Conservation (phyloP, 2,797 vertebrate species). For the Anguilla megastoma region DNA sequence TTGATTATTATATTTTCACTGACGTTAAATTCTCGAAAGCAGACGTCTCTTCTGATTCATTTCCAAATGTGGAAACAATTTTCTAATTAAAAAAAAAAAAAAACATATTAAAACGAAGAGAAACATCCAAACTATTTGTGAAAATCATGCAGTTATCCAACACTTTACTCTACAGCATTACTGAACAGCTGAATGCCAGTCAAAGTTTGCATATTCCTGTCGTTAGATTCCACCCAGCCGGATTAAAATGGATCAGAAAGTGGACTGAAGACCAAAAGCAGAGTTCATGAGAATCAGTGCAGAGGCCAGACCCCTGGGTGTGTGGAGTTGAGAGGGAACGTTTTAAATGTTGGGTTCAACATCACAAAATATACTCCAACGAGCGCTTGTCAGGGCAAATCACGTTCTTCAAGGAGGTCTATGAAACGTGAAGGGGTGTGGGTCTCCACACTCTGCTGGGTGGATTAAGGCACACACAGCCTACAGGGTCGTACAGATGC, state of each 20-base stretch:
- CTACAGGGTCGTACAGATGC: slow-evolving; percentile 32
- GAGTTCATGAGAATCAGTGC: not conserved
- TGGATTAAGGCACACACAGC: not conserved
- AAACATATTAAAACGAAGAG: not conserved
- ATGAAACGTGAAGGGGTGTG: not conserved
- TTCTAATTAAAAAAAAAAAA: not conserved
- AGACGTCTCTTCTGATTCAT: not conserved
- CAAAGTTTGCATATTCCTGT: not conserved
- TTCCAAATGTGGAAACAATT: not conserved
- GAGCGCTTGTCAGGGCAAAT: not conserved
- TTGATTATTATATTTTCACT: not conserved
- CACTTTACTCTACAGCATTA: no score
- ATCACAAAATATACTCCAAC: not conserved
- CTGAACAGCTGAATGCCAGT: not conserved
- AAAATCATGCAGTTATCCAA: not conserved
- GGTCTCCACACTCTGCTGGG: not conserved
- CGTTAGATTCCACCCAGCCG: no score
- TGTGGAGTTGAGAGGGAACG: not conserved
- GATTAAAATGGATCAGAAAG: not conserved
- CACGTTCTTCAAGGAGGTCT: slow-evolving; percentile 4
- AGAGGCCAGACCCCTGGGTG: not conserved
- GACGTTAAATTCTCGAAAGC: not conserved
- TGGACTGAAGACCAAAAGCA: not conserved
- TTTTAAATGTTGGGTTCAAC: not conserved
- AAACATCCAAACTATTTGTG: not conserved